phyloP scores from a whole-genome alignment of 1,140 invertebrate species.

The Cryptotermes secundus region DNA sequence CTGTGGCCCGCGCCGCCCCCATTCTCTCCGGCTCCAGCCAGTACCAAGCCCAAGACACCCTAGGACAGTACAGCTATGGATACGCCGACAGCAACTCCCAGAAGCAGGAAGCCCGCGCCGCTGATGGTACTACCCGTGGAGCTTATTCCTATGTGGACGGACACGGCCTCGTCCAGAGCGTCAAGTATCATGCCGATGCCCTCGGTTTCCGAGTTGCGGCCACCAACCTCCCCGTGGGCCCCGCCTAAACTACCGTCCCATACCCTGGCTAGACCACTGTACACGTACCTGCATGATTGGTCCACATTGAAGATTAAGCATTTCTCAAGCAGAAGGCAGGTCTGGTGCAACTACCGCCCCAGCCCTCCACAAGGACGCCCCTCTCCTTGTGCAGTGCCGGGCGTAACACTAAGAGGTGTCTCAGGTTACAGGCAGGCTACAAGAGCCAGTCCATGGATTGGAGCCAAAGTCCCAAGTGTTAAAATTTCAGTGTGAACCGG shows the following conservation, averaged over 20 bases:
- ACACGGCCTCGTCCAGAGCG: slow-evolving; percentile 39
- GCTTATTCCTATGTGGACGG: slow-evolving; percentile 41
- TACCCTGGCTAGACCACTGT: not conserved
- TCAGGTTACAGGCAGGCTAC: not conserved
- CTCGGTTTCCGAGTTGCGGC: slow-evolving; percentile 40
- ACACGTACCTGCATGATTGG: not conserved
- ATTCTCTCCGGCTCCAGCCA: slow-evolving; percentile 46
- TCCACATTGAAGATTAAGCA: not conserved
- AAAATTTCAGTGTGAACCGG: not conserved
- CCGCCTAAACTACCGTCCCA: slow-evolving; percentile 24
- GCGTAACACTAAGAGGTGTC: not conserved
- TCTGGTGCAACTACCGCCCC: not conserved
- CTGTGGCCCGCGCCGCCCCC: slow-evolving; percentile 36
- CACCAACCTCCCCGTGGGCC: slow-evolving; percentile 39
- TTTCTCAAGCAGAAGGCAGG: not conserved
- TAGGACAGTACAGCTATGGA: slow-evolving; percentile 55
- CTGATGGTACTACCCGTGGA: slow-evolving; percentile 33
- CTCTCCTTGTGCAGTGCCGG: not conserved
- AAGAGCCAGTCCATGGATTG: not conserved
- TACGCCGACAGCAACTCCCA: slow-evolving; percentile 40
- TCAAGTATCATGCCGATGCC: slow-evolving; percentile 39
- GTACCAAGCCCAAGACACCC: slow-evolving; percentile 61
- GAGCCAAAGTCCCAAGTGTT: not conserved
- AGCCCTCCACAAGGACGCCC: not conserved
- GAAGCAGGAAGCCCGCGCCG: slow-evolving; percentile 38